phyloP scores from a whole-genome alignment of 35 echinoderm and acorn worm genomes.

The Strongylocentrotus purpuratus region DNA sequence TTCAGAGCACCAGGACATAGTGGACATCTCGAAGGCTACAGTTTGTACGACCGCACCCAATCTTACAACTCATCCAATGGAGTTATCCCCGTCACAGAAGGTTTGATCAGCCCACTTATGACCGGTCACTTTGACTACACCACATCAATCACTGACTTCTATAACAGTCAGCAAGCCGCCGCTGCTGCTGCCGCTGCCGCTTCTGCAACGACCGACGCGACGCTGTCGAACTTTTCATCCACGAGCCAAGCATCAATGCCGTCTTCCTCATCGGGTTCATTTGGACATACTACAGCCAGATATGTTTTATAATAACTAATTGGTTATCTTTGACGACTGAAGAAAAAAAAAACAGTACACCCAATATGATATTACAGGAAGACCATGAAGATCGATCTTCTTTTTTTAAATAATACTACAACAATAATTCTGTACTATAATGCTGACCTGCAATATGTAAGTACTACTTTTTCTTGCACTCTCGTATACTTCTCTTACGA shows the following conservation, averaged over 20 bases:
- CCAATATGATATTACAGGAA: too few relatives aligned
- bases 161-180: slow-evolving; percentile 30
- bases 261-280: neutral
- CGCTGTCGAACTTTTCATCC: neutral
- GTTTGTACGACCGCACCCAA: neutral
- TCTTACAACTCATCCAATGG: neutral
- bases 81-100: neutral
- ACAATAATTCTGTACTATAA: too few relatives aligned
- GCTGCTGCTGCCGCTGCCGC: slow-evolving; percentile 17
- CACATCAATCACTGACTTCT: slow-evolving; percentile 27
- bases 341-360: neutral
- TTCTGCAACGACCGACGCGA: neutral
- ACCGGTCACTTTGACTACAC: slow-evolving; percentile 47
- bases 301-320: neutral
- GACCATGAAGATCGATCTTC: too few relatives aligned
- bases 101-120: slow-evolving; percentile 20
- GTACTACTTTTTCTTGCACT: too few relatives aligned
- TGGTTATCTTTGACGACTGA: neutral
- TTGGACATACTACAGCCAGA: neutral
- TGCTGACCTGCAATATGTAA: too few relatives aligned
- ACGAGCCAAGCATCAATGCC: neutral
- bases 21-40: slow-evolving; percentile 7
- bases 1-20: slow-evolving; percentile 46
- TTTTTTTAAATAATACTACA: too few relatives aligned
- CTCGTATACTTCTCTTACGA: too few relatives aligned